These are phyloP conservation scores for Lottia gigantea DNA, from an alignment of 2,888 invertebrate genomes.

Conservation along the genomic window DNA sequence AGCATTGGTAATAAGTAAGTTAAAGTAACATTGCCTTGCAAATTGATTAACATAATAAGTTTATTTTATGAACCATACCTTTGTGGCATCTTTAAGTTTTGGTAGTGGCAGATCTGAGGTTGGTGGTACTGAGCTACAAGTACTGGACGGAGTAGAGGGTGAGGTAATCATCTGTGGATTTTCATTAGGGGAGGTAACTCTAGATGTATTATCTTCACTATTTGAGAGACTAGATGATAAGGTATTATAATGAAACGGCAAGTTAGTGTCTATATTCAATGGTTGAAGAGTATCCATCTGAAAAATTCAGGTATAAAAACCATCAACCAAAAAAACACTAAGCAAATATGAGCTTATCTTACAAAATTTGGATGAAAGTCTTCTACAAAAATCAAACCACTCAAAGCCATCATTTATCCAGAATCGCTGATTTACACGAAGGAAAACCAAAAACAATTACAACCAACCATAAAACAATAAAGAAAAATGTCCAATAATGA, in stretches of 20 bases:
- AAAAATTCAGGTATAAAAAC: not conserved
- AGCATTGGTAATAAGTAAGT: too few species aligned
- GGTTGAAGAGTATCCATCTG: not conserved
- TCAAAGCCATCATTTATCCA: too few species aligned
- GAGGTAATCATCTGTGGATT: constrained; percentile 2
- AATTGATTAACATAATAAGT: too few species aligned
- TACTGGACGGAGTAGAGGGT: constrained; percentile 9
- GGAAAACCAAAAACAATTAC: too few species aligned
- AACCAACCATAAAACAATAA: too few species aligned
- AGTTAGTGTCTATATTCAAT: not conserved
- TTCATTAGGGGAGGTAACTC: constrained; percentile 1
- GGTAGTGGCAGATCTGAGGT: constrained; percentile 5
- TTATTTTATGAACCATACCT: not conserved
- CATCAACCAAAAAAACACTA: too few species aligned
- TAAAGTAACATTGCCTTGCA: too few species aligned
- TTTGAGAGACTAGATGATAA: not conserved
- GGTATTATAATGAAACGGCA: not conserved
- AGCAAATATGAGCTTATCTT: too few species aligned
- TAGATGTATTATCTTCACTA: constrained; percentile 7
- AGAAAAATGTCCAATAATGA: too few species aligned
- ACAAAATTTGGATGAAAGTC: too few species aligned
- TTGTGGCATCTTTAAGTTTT: constrained; percentile 4
- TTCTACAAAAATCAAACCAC: too few species aligned
- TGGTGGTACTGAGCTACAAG: not conserved
- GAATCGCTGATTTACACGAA: too few species aligned